These are phyloP conservation scores for Pterophyllum scalare DNA, from an alignment of 2,113 vertebrate genomes.

Conservation along the genomic window DNA sequence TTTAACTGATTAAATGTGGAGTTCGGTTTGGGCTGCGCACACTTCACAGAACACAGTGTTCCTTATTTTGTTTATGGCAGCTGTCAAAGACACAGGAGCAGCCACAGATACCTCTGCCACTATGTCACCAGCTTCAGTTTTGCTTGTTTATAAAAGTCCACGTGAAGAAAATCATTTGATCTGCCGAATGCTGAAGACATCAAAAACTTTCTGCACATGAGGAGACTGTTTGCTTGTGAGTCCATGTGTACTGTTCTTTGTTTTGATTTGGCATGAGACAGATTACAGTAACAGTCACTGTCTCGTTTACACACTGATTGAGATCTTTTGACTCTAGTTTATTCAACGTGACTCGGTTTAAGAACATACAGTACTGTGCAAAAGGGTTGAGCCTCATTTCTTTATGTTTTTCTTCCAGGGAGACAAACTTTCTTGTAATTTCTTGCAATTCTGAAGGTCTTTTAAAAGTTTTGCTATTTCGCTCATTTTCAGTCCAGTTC, in stretches of 20 bases:
- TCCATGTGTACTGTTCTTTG: background rate
- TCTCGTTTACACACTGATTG: background rate
- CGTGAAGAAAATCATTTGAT: background rate
- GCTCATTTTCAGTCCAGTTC: too few species aligned
- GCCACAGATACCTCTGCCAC: background rate
- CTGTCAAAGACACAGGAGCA: slow-evolving; percentile 27
- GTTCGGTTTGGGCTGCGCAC: background rate
- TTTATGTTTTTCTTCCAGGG: too few species aligned
- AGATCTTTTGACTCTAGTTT: background rate
- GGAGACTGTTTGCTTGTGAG: background rate
- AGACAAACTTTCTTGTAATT: too few species aligned
- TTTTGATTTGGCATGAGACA: background rate
- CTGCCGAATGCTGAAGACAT: background rate
- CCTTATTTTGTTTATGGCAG: slow-evolving; percentile 39
- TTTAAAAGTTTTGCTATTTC: too few species aligned
- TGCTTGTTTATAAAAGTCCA: background rate
- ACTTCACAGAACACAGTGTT: background rate
- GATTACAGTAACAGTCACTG: background rate
- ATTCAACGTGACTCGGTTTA: background rate
- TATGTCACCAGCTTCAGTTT: background rate
- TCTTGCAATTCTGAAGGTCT: too few species aligned
- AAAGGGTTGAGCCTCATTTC: too few species aligned
- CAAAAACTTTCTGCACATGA: background rate
- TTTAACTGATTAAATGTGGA: background rate
- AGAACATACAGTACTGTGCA: too few species aligned